Evolutionary conservation across 2,113 vertebrate genomes (phyloP), one percentile per base, ranked within the genome.

Genomic region (Paraplagusia blochii): DNA sequence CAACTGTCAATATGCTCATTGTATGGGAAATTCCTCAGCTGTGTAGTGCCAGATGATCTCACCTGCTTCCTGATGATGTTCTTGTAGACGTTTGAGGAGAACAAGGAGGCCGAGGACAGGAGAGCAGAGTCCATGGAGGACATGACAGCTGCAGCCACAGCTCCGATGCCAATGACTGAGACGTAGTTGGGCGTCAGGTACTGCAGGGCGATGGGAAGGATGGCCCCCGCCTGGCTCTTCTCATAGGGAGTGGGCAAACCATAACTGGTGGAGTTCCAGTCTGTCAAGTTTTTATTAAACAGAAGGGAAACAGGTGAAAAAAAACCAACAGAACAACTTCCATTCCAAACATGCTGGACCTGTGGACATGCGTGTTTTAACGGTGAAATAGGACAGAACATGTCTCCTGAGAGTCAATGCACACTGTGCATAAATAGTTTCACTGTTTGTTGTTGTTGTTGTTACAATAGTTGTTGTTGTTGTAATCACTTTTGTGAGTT

Each of bases 121-220:
- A 91, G 83, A 19, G 88, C 87, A 0, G 88, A 90, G 72, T 91
- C 90, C 82, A 89, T 84, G 68, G 87, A 88, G 59, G 85, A 87
- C 79, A 83, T 85, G 70, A 90, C 88, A 1, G 90, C 90, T 10
- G 85, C 88, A 40, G 83, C 80, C 11, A 90, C 85, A 38, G 81
- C 85, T 47, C 88, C 88, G 10, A 88, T 83, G n/a, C 77, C 57
- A 0, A 82, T 66, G 49, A 82, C 40, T 5, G 86, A 85, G 52
- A 89, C 1, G 12, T 82, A 73, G 0, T n/a, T 0, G 5, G 80
- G 86, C 4, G 80, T 86, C 55, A 88, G 81, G 50, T 53, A 64
- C n/a, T 82, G 86, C 46, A 71, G 56, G 29, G 87, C 69, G 17
- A 84, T 55, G 34, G 69, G 86, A 36, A 87, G 77, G 50, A 80